Evolutionary conservation across 2,888 invertebrate species (phyloP).

Genomic region (Drosophila rellima): DNA sequence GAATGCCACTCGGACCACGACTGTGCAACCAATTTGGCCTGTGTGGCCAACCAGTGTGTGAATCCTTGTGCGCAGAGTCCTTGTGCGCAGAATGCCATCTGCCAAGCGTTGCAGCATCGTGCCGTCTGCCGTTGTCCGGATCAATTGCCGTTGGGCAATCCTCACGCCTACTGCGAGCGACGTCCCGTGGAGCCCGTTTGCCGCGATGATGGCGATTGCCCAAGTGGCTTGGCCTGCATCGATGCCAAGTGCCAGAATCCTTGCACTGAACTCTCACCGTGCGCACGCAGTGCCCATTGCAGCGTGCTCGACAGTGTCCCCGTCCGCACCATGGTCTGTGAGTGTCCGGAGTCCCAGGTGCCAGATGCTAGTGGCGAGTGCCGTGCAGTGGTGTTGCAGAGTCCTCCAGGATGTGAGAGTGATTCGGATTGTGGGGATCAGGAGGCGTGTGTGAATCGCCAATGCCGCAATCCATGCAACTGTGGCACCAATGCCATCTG

Average conservation of each 20-base stretch:
- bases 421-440: constrained; percentile 92
- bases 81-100: constrained; percentile 94
- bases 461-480: constrained; percentile 94
- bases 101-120: constrained; percentile 92
- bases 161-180: constrained; percentile 91
- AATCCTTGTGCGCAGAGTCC: constrained; percentile 92
- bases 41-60: constrained; percentile 90
- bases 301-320: constrained; percentile 94
- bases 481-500: constrained; percentile 95
- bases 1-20: constrained; percentile 93
- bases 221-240: constrained; percentile 93
- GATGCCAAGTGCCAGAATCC: constrained; percentile 92
- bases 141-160: constrained; percentile 92
- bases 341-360: constrained; percentile 94
- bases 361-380: constrained; percentile 93
- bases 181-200: constrained; percentile 89
- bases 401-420: constrained; percentile 91
- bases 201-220: constrained; percentile 92
- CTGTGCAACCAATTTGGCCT: constrained; percentile 91
- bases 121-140: constrained; percentile 94
- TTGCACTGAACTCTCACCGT: constrained; percentile 91
- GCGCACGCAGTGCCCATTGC: constrained; percentile 91
- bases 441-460: constrained; percentile 94
- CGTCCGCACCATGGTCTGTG: constrained; percentile 94
- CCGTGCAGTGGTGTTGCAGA: constrained; percentile 89